Percentiles rank a stretch among this genome's conserved stretches.
Conservation (phyloP, 2,888 invertebrate species). For the Drosophila kuntzei region DNA sequence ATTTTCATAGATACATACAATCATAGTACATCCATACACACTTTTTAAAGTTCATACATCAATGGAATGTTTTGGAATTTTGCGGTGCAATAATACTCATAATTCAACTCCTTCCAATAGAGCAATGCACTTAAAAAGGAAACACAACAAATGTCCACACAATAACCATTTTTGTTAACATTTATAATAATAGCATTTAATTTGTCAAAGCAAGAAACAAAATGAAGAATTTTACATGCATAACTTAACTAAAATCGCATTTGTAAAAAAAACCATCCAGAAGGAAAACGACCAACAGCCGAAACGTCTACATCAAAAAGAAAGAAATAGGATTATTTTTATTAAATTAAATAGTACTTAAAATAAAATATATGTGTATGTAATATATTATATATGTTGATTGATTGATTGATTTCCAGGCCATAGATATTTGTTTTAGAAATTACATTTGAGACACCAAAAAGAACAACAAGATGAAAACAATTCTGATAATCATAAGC, state of each 20-base stretch:
- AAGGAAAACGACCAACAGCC: conserved; percentile 69
- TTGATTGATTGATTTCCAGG: conserved; percentile 48
- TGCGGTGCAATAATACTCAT: conserved; percentile 34
- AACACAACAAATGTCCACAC: conserved; percentile 36
- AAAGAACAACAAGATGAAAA: conserved; percentile 30
- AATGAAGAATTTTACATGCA: neutral
- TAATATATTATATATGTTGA: conserved; percentile 14
- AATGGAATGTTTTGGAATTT: conserved; percentile 23
- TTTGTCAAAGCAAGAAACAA: conserved; percentile 54
- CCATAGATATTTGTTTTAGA: conserved; percentile 43
- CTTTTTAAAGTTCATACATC: conserved; percentile 11
- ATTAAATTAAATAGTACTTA: conserved; percentile 13
- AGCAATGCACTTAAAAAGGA: conserved; percentile 45
- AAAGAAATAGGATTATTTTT: conserved; percentile 59
- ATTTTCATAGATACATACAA: conserved; percentile 18
- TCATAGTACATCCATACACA: neutral
- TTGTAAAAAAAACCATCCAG: conserved; percentile 70
- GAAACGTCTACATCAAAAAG: conserved; percentile 54
- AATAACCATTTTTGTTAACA: conserved; percentile 45
- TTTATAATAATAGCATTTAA: conserved; percentile 47
- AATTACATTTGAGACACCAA: conserved; percentile 37
- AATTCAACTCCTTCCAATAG: conserved; percentile 70
- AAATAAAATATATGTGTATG: conserved; percentile 13
- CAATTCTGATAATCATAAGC: conserved; percentile 78
- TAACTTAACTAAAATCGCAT: conserved; percentile 33